Conservation (phyloP, 2,888 invertebrate species). For the Drosophila austrosaltans region DNA sequence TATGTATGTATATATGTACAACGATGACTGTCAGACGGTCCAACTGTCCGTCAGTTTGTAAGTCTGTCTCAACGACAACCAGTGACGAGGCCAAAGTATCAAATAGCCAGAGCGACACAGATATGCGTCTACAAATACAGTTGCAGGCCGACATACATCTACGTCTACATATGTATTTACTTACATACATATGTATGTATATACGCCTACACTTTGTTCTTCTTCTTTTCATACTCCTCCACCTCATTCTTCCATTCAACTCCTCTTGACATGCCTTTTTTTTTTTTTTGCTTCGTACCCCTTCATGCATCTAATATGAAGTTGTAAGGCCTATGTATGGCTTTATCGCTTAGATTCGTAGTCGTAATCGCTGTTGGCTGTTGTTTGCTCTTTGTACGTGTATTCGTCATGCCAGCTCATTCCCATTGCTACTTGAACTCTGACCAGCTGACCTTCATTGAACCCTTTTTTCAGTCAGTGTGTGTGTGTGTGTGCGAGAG, state of each 20-base stretch:
- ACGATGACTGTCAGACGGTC: not conserved
- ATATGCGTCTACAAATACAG: conserved; percentile 56
- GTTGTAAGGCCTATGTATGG: conserved; percentile 32
- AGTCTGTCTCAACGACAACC: conserved; percentile 34
- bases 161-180: conserved; percentile 11
- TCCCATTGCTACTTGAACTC: conserved; percentile 81
- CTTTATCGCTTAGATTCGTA: conserved; percentile 21
- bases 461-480: conserved; percentile 63
- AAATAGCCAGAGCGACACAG: conserved; percentile 66
- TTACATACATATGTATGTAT: conserved; percentile 54
- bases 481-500: conserved; percentile 8
- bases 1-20: not conserved
- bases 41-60: conserved; percentile 4
- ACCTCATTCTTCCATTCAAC: not conserved
- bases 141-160: conserved; percentile 54
- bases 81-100: conserved; percentile 79
- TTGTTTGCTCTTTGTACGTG: conserved; percentile 23
- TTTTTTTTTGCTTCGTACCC: too few relatives aligned
- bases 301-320: conserved; percentile 15
- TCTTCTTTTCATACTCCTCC: conserved; percentile 2
- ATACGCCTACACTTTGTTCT: conserved; percentile 42
- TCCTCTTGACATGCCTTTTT: conserved; percentile 2
- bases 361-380: conserved; percentile 20
- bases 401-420: conserved; percentile 35
- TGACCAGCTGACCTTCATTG: conserved; percentile 83